phyloP scores from a whole-genome alignment of 53 echinoderm and acorn worm species.

The Stichopus horrens region DNA sequence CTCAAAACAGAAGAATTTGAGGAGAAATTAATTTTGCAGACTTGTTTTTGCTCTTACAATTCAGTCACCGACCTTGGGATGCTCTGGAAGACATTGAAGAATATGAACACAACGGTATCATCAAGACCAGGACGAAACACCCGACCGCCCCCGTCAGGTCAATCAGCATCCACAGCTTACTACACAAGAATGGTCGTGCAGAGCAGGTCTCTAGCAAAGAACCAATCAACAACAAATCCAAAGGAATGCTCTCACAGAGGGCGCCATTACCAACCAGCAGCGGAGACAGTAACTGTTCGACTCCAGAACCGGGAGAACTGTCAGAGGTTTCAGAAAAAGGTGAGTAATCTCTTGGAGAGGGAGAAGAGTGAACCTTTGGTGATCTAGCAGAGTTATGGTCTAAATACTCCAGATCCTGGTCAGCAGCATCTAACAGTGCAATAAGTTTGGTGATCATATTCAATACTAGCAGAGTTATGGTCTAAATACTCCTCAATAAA shows the following conservation, averaged over 20 bases:
- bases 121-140: conserved; percentile 86
- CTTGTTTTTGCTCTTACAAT: neutral
- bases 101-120: conserved; percentile 79
- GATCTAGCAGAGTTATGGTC: neutral
- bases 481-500: too few relatives aligned
- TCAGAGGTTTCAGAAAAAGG: conserved; percentile 70
- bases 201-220: conserved; percentile 27
- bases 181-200: conserved; percentile 64
- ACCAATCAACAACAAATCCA: conserved; percentile 27
- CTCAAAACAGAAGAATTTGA: too few relatives aligned
- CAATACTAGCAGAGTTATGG: too few relatives aligned
- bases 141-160: conserved; percentile 87
- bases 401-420: neutral
- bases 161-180: conserved; percentile 89
- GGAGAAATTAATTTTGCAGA: too few relatives aligned
- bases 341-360: neutral
- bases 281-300: conserved; percentile 71
- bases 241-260: conserved; percentile 14
- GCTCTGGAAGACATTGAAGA: conserved; percentile 89
- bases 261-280: conserved; percentile 23
- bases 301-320: conserved; percentile 63
- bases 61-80: conserved; percentile 90
- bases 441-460: neutral
- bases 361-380: neutral
- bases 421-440: neutral